Evolutionary conservation across 2,888 invertebrate species (phyloP), one percentile per base, ranked within the genome.

Genomic region (Acleris holmiana): DNA sequence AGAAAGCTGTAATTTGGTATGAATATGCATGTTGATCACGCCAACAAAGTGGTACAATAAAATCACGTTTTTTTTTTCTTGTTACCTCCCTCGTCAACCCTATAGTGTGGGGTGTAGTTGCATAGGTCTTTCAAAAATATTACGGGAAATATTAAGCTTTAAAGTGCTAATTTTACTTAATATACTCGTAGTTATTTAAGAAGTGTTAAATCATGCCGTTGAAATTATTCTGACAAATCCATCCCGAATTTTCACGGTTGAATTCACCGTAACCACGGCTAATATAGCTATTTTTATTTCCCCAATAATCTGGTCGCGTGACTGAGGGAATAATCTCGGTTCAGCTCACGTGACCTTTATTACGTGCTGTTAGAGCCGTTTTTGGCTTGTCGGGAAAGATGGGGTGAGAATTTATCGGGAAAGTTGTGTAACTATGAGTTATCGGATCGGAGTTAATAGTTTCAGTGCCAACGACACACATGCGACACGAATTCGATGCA

Each of bases 201-300:
- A 29, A 40, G 47, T 58, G 23, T 19, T 46, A 48, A 41, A 47
- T 47, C 63, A 25, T 47, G 41, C 58, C 58, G 63, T 47, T 23
- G 19, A 58, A 53, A 48, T 48, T 59, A 17, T 48, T 29, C 25
- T 47, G 50, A 10, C 44, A 57, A 51, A 46, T 47, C 29, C 44
- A 51, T 49, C 46, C 25, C 21, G 25, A 59, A 64, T 49, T 64
- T 54, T 48, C 58, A 64, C 49, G 64, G 83, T 83, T 82, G 83
- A 83, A 80, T 78, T 77, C 79, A 75, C 74, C 76, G 72, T 74
- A 77, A 76, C 77, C 78, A 77, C 77, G 76, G 77, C 75, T 82
- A 83, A 83, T 86, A 88, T 85, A 81, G 82, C 83, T 83, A 84
- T 81, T 83, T 83, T 81, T 79, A 79, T 76, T 77, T 77, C 70